Conservation (phyloP, 2,888 invertebrate genomes). For the Melipona beecheii region DNA sequence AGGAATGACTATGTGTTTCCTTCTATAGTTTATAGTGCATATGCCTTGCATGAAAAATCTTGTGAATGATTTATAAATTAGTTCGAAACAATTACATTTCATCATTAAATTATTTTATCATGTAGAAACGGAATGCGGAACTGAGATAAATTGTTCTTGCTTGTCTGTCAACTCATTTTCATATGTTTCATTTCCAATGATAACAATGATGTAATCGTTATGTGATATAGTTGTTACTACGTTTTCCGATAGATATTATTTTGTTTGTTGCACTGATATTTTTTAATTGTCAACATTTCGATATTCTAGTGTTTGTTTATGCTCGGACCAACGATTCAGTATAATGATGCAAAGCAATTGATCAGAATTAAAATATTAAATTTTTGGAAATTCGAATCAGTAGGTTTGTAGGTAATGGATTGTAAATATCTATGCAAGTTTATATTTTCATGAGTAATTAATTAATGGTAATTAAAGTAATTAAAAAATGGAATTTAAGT, state of each 20-base stretch:
- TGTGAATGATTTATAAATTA: slow-evolving; percentile 18
- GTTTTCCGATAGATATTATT: neutral
- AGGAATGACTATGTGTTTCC: neutral
- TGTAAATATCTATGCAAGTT: too few species aligned
- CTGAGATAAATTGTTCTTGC: neutral
- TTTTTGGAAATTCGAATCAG: neutral
- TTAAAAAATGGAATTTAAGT: too few species aligned
- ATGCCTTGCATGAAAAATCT: neutral
- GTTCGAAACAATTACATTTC: slow-evolving; percentile 10
- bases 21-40: neutral
- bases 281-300: neutral
- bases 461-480: too few species aligned
- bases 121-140: slow-evolving; percentile 42
- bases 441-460: too few species aligned
- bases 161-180: neutral
- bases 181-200: slow-evolving; percentile 16
- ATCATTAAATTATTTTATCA: neutral
- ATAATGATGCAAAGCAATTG: neutral
- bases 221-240: neutral
- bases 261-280: neutral
- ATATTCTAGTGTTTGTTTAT: neutral
- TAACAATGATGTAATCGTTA: neutral
- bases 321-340: neutral
- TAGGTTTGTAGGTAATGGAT: neutral
- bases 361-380: neutral